These are phyloP conservation scores for Drosophila incognita DNA, from an alignment of 2,888 invertebrate genomes.

Conservation along the genomic window DNA sequence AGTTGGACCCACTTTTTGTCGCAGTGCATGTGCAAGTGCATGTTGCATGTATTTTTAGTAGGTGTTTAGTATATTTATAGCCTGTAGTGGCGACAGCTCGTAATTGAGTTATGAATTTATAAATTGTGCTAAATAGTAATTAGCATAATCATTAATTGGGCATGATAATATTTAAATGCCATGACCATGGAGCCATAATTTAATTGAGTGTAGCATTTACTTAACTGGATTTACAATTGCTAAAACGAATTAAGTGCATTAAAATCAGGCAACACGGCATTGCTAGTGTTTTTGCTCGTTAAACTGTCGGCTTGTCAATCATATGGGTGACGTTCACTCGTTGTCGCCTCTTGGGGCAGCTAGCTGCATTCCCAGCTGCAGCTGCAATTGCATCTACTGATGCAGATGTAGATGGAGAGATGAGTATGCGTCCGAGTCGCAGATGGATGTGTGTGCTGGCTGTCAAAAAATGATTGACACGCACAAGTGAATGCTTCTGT, in stretches of 20 bases:
- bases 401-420: conserved; percentile 8
- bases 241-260: conserved; percentile 11
- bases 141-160: conserved; percentile 56
- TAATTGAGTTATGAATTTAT: conserved; percentile 57
- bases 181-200: neutral
- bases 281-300: conserved; percentile 3
- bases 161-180: conserved; percentile 47
- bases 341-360: conserved; percentile 33
- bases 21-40: conserved; percentile 39
- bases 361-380: conserved; percentile 23
- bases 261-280: neutral
- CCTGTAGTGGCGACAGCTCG: conserved; percentile 46
- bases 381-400: conserved; percentile 41
- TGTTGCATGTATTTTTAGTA: conserved; percentile 26
- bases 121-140: conserved; percentile 23
- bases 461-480: conserved; percentile 77
- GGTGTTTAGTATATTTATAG: conserved; percentile 19
- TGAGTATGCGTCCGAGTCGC: conserved; percentile 19
- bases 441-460: conserved; percentile 59
- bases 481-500: conserved; percentile 70
- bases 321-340: conserved; percentile 44
- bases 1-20: conserved; percentile 35
- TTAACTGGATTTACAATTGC: neutral
- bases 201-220: neutral
- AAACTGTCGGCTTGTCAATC: conserved; percentile 55